A percentile compares a stretch with the other conserved stretches of the same genome.
phyloP scores from a whole-genome alignment of 2,888 invertebrate genomes.

The Lasioglossum vierecki region DNA sequence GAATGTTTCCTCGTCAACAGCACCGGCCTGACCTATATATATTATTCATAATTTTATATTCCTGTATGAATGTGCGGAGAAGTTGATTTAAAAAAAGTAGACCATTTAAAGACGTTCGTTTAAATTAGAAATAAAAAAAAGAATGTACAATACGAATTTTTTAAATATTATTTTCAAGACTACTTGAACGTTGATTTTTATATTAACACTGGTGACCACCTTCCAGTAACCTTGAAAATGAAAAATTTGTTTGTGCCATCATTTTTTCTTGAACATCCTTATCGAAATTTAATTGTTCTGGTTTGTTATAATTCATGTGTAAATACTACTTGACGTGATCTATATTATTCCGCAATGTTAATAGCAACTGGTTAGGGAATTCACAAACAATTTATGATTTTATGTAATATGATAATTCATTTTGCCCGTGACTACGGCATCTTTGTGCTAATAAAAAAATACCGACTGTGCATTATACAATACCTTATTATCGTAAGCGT shows the following conservation, averaged over 20 bases:
- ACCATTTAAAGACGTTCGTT: neutral
- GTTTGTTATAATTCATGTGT: neutral
- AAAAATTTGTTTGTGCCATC: neutral
- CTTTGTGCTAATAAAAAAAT: neutral
- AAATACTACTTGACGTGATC: conserved; percentile 1
- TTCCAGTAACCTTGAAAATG: neutral
- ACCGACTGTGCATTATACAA: neutral
- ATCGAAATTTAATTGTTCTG: neutral
- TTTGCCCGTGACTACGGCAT: neutral
- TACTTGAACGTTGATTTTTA: neutral
- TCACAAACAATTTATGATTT: neutral
- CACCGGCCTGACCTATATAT: conserved; percentile 89
- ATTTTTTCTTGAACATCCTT: neutral
- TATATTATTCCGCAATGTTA: conserved; percentile 3
- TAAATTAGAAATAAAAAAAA: neutral
- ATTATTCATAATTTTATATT: conserved; percentile 18
- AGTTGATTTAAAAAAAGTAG: neutral
- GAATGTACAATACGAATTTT: neutral
- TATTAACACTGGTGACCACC: neutral
- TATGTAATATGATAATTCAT: neutral
- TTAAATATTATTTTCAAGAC: neutral
- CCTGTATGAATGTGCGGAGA: neutral
- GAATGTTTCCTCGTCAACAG: conserved; percentile 95
- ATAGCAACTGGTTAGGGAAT: neutral
- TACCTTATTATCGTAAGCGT: conserved; percentile 3